Evolutionary conservation across 2,113 vertebrate species (phyloP).

Genomic region (Campylomormyrus tamandua): DNA sequence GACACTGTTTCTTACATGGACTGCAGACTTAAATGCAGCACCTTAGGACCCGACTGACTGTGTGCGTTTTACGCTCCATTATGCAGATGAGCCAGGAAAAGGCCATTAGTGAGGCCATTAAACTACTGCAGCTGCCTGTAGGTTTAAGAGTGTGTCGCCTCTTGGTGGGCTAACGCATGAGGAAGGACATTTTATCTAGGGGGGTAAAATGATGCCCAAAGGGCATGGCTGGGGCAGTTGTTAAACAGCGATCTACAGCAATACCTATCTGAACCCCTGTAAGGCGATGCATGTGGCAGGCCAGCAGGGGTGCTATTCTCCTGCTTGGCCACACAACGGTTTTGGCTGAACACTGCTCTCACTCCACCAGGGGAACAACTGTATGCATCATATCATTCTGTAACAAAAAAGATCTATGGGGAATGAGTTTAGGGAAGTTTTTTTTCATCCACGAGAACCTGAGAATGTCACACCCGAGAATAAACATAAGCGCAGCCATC

Average conservation of each 20-base stretch:
- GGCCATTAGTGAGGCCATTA: not conserved
- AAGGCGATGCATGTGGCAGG: not conserved
- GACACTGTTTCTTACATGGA: not conserved
- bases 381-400: not conserved
- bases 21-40: conserved; percentile 4
- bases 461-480: not conserved
- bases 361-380: not conserved
- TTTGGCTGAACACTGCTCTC: not conserved
- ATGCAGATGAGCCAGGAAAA: conserved; percentile 2
- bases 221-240: not conserved
- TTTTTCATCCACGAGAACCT: not conserved
- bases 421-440: not conserved
- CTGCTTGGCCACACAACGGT: not conserved
- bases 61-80: not conserved
- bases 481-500: not conserved
- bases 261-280: not conserved
- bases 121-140: not conserved
- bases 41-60: not conserved
- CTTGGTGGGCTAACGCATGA: not conserved
- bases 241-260: not conserved
- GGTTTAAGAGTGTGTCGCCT: not conserved
- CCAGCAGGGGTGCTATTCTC: not conserved
- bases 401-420: not conserved
- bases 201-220: not conserved
- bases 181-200: not conserved